Evolutionary conservation across 92 coral and sea anemone genomes (phyloP), one percentile per base, ranked within the genome.

Genomic region (Porites divaricata): DNA sequence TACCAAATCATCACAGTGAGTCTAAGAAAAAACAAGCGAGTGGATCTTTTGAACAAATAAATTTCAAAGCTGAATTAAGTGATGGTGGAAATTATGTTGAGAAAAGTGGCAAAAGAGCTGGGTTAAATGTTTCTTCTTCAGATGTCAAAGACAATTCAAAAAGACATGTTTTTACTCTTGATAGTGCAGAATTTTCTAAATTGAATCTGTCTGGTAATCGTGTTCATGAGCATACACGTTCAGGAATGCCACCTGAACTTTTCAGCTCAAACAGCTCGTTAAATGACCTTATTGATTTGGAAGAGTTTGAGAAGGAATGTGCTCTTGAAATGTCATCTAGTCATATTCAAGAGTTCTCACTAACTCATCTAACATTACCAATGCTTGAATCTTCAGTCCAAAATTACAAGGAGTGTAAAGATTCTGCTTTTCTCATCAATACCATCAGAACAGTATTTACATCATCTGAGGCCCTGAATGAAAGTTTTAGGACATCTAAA

Each of bases 281-380:
- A 26, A 92, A 92, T 83, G 98, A 92, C 20, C n/a, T 82, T 13
- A 68, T 87, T 57, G 84, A 83, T 75, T 86, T 96, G 71, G 99
- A 95, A 72, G 95, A 91, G 69, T 96, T 96, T 92, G 99, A 96
- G 81, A 93, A 89, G 45, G 95, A 96, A 83, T 96, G 99, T 80
- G 99, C 96, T 28, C 90, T 96, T 54, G 99, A 96, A 72, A 95
- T 96, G 99, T 96, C 98, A 13, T 86, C 97, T 9, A 93, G 98
- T 24, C 81, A 86, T 74, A 77, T 92, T 72, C 93, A 93, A 59
- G 99, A 96, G 65, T 95, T 96, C 64, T 96, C 99, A 17, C 72
- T 96, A 58, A 95, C 99, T 17, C 99, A 96, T 72, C 87, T 96
- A 4, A 96, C 95, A 1, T 71, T 96, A 45, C 89, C 95, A 19